Base-by-base conservation (phyloP, 2,888 invertebrate genomes). In the Phasia obesa region DNA sequence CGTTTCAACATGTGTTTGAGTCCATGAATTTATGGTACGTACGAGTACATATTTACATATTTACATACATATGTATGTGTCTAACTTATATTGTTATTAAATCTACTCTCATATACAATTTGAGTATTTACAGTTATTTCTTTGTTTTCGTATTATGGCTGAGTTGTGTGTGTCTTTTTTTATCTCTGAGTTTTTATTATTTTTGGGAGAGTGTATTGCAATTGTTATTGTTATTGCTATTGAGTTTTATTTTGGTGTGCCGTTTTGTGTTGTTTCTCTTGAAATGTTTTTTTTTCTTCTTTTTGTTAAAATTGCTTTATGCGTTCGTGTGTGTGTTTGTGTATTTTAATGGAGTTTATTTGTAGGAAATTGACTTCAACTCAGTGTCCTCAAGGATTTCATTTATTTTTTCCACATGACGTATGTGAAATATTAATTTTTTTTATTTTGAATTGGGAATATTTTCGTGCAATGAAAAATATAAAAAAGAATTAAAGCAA, bases 341-440 rank as follows among this genome's bases (percentile, higher is more conserved):
- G 13, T 57, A 13, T 60, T 60, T 60, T 53, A 69, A 51, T 69
- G 44, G 15, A 62, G 23, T 60, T 77, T 70, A 62, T 70, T 60
- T 77, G 44, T 27, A 21, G 62, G 15, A 70, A 77, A 77, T 77
- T 70, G 35, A 70, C 62, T 70, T 69, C 31, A 69, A 69, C 55
- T 42, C 35, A 69, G 53, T 77, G 70, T 62, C 47, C 70, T 62
- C 35, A 35, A 49, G 76, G 67, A 67, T 67, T 59, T 42, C 21
- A 76, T 60, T 51, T 67, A 11, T 17, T 15, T 19, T 75, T 75
- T 57, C 27, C 15, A 23, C 23, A 42, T 59, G 59, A 31, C 19
- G 62, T 62, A 53, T 59, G 49, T 67, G 51, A 42, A 67, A 67
- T 35, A 76, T 23, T 51, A 67, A 53, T 44, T 21, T 53, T 27